Base-by-base conservation (phyloP, 2,113 vertebrate species). In the Notothenia rossii region DNA sequence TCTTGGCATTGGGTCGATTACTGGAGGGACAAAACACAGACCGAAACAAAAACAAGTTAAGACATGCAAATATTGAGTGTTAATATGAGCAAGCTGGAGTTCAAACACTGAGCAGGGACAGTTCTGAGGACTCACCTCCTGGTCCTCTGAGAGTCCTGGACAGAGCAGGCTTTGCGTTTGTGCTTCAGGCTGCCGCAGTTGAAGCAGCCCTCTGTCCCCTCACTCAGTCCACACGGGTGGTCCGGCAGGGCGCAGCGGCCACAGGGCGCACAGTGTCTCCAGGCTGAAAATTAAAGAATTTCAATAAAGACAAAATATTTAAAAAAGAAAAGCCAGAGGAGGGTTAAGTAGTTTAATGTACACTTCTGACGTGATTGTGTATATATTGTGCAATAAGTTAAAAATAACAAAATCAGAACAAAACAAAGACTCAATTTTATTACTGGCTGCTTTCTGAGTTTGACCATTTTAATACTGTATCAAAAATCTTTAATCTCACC, bases 201-300 rank as follows among this genome's bases (percentile, higher is more conserved):
- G 36, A 97, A 99, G 82, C 98, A 99, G 85, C 96, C 95, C 17
- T 81, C n/a, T 13, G 74, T 12, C 0, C 48, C 84, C 7, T 11
- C 40, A 1, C 51, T 43, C 8, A 36, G 77, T 2, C 92, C 88
- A 72, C 98, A 99, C 0, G 92, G 75, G 77, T 99, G 98, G 71
- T 90, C 93, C 0, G 92, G 93, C 14, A 98, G 95, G 40, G 94
- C 92, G 9, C 98, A 99, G 75, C 70, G 94, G 18, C 72, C 88
- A 70, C 98, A 99, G 4, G 58, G 36, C 54, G 51, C 72, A 78
- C 98, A 99, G 90, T 99, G 98, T 78, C 73, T 88, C 98, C 98
- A 99, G 3, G 98, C 98, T 99, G 36, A 40, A 40, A 7, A 40
- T 40, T 1, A 7, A 40, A 7, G 36, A 40, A 40, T 40, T 40